Percentiles rank a stretch among this genome's conserved stretches.
phyloP scores from a whole-genome alignment of 2,797 vertebrate species.

The Phrynocephalus forsythii region DNA sequence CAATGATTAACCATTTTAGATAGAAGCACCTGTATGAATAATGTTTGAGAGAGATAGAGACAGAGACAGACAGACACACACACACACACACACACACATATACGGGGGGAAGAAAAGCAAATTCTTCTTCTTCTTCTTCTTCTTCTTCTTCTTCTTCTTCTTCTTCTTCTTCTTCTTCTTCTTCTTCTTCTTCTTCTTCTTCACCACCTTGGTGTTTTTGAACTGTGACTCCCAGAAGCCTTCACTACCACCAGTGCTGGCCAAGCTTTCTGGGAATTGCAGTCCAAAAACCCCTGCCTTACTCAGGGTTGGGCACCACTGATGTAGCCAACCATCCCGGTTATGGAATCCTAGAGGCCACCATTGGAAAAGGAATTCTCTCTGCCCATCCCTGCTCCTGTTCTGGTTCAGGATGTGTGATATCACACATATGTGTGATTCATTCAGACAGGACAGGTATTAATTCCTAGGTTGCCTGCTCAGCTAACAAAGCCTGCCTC shows the following conservation, averaged over 20 bases:
- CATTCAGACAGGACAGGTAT: background rate
- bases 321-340: too few species aligned
- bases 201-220: too few species aligned
- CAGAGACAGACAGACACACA: background rate
- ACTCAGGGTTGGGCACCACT: too few species aligned
- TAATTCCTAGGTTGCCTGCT: background rate
- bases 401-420: background rate
- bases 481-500: background rate
- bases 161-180: too few species aligned
- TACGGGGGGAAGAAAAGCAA: background rate
- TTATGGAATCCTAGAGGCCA: too few species aligned
- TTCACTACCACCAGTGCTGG: too few species aligned
- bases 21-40: background rate
- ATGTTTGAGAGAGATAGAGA: background rate
- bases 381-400: background rate
- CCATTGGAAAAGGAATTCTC: too few species aligned
- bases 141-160: too few species aligned
- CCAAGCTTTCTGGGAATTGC: background rate
- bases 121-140: background rate
- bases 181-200: too few species aligned
- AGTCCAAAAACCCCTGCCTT: background rate
- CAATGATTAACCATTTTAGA: conserved; percentile 8
- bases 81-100: background rate
- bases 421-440: background rate
- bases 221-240: too few species aligned